Evolutionary conservation across 1,140 invertebrate species (phyloP).

Genomic region (Cydia fagiglandana): DNA sequence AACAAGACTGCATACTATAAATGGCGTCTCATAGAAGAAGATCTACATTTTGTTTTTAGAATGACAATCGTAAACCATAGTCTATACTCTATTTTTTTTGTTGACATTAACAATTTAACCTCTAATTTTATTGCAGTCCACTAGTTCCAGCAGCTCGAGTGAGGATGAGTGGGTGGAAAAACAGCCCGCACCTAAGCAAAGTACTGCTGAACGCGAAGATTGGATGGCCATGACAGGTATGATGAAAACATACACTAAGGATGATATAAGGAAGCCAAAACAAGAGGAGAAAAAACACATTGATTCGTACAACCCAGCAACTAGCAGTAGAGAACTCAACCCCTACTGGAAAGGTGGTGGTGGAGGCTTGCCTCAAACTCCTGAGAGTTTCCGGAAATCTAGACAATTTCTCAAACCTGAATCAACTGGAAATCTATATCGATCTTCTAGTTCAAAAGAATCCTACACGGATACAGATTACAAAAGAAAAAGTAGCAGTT

Average conservation of each 20-base stretch:
- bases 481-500: slow-evolving; percentile 36
- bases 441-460: slow-evolving; percentile 39
- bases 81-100: too few relatives aligned
- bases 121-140: slow-evolving; percentile 50
- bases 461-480: slow-evolving; percentile 18
- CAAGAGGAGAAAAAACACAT: slow-evolving; percentile 78
- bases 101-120: too few relatives aligned
- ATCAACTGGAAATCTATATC: slow-evolving; percentile 59
- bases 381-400: slow-evolving; percentile 53
- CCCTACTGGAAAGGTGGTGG: slow-evolving; percentile 96
- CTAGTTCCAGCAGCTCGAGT: slow-evolving; percentile 53
- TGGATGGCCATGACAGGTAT: slow-evolving; percentile 81
- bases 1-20: too few relatives aligned
- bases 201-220: slow-evolving; percentile 67
- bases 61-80: too few relatives aligned
- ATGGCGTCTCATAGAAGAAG: too few relatives aligned
- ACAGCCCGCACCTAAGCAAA: slow-evolving; percentile 38
- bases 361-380: slow-evolving; percentile 84
- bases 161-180: slow-evolving; percentile 81
- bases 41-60: too few relatives aligned
- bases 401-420: slow-evolving; percentile 73
- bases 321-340: slow-evolving; percentile 90
- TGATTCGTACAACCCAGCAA: slow-evolving; percentile 85
- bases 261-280: slow-evolving; percentile 72
- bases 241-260: slow-evolving; percentile 75